Evolutionary conservation across 2,797 vertebrate genomes (phyloP).

Genomic region (Leucoraja ocellata): DNA sequence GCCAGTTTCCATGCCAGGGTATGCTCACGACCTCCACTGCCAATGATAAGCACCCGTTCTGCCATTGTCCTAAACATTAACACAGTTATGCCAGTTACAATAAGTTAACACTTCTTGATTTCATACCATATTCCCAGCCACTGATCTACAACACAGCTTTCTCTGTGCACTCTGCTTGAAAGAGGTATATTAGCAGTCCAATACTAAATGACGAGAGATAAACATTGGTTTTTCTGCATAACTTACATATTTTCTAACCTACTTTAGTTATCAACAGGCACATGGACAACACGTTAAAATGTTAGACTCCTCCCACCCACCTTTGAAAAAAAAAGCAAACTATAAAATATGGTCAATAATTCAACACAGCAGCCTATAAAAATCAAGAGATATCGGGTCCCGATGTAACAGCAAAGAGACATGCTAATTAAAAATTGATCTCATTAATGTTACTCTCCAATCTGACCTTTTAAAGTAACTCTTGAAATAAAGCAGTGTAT

Average conservation of each 20-base stretch:
- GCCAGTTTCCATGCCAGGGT: conserved; percentile 86
- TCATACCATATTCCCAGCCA: not conserved
- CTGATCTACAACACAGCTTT: not conserved
- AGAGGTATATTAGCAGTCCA: not conserved
- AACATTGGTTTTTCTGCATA: not conserved
- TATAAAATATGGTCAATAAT: not conserved
- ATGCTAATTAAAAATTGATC: conserved; percentile 11
- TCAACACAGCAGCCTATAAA: not conserved
- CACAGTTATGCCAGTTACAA: not conserved
- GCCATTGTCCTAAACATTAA: conserved; percentile 63
- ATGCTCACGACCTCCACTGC: conserved; percentile 81
- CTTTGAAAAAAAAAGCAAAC: not conserved
- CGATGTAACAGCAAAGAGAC: not conserved
- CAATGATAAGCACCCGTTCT: conserved; percentile 77
- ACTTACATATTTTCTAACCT: not conserved
- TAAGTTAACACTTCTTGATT: not conserved
- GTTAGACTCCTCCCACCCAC: not conserved
- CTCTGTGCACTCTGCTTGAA: not conserved
- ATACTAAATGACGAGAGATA: not conserved
- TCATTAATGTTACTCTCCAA: not conserved
- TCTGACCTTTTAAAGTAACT: conserved; percentile 22
- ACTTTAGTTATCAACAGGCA: not conserved
- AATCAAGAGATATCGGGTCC: not conserved
- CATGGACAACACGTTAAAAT: not conserved
- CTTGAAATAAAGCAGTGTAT: not conserved